Conservation (phyloP, 2,888 invertebrate genomes). For the Campaea margaritaria region DNA sequence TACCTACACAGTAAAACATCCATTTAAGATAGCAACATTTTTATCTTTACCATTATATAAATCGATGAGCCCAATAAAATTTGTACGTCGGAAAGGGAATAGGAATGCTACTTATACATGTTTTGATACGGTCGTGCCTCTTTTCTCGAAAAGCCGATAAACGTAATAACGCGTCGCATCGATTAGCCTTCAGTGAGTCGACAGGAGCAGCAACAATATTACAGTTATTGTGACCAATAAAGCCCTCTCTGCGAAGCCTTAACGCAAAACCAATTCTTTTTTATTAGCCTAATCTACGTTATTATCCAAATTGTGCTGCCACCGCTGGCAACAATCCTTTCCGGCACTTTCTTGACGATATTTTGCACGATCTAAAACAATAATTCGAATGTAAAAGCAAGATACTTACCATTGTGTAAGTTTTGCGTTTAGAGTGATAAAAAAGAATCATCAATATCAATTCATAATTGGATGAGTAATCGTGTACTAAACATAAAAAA, state of each 20-base stretch:
- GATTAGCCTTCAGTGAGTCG: conserved; percentile 61
- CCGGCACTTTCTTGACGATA: conserved; percentile 32
- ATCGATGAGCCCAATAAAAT: conserved; percentile 31
- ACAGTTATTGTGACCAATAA: conserved; percentile 61
- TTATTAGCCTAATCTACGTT: conserved; percentile 57
- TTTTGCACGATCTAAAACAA: conserved; percentile 13
- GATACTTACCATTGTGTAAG: too few relatives aligned
- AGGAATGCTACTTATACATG: conserved; percentile 38
- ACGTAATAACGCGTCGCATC: conserved; percentile 62
- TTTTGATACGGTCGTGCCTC: conserved; percentile 44
- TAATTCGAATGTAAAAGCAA: neutral
- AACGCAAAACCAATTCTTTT: conserved; percentile 58
- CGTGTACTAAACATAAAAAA: too few relatives aligned
- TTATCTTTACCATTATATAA: conserved; percentile 26
- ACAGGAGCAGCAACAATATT: conserved; percentile 60
- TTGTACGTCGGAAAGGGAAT: conserved; percentile 29
- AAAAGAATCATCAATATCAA: too few relatives aligned
- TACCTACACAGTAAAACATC: neutral
- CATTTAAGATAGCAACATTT: neutral
- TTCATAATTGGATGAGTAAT: too few relatives aligned
- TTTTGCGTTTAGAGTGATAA: too few relatives aligned
- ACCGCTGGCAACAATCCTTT: conserved; percentile 40
- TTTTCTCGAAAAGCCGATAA: conserved; percentile 48
- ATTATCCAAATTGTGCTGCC: conserved; percentile 52
- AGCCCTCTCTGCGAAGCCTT: conserved; percentile 48